A percentile compares a stretch with the other conserved stretches of the same genome.
These are phyloP conservation scores for Drosophila rubida DNA, from an alignment of 2,888 invertebrate species.

Conservation along the genomic window DNA sequence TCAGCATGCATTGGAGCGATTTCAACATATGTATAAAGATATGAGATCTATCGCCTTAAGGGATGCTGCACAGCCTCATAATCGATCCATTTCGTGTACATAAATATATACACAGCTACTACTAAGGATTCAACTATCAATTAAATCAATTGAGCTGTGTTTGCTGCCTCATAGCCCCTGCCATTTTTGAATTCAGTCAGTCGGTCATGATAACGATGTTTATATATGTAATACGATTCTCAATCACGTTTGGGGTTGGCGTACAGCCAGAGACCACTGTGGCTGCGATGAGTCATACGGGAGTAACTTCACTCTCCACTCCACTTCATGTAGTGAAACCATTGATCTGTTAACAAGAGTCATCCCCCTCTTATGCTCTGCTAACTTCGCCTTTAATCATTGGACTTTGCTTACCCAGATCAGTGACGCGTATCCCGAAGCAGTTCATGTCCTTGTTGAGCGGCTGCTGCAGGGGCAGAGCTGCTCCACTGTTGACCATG, in stretches of 20 bases:
- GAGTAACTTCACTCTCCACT: not conserved
- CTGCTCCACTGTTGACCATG: slow-evolving; percentile 66
- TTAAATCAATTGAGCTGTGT: not conserved
- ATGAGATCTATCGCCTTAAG: not conserved
- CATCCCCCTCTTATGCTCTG: not conserved
- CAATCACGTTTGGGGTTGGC: not conserved
- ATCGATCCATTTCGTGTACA: slow-evolving; percentile 3
- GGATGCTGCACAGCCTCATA: slow-evolving; percentile 4
- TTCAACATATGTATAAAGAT: not conserved
- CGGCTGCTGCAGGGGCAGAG: slow-evolving; percentile 79
- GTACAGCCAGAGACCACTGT: not conserved
- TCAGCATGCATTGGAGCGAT: not conserved
- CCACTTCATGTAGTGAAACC: not conserved
- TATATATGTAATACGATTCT: not conserved
- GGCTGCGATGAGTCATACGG: slow-evolving; percentile 5
- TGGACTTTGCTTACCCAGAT: slow-evolving; percentile 81
- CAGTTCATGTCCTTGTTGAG: slow-evolving; percentile 84
- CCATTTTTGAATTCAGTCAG: too few species aligned
- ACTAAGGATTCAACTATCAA: not conserved
- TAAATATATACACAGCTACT: not conserved
- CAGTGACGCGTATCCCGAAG: slow-evolving; percentile 84
- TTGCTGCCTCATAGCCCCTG: too few species aligned
- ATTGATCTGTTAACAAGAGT: slow-evolving; percentile 1
- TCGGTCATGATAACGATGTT: not conserved
- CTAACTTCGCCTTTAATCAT: not conserved